Evolutionary conservation across 2,888 invertebrate species (phyloP).

Genomic region (Apomyelois bistriatella): DNA sequence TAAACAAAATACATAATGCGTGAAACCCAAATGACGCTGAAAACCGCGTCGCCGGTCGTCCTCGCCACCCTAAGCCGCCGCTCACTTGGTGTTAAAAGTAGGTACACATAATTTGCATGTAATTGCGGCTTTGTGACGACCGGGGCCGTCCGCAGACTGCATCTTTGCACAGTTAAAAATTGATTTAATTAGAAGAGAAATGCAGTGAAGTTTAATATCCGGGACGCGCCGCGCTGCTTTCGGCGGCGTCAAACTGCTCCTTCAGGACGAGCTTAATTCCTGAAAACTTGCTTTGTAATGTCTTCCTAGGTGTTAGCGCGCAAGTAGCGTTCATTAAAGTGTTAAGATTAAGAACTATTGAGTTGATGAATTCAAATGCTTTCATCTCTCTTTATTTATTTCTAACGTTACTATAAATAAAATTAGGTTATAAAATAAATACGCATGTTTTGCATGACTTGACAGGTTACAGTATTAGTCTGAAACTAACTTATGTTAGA

Average conservation of each 20-base stretch:
- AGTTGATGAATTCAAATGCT: background rate
- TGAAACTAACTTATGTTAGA: background rate
- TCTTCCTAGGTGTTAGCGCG: conserved; percentile 22
- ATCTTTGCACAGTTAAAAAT: conserved; percentile 74
- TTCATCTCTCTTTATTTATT: background rate
- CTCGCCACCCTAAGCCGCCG: conserved; percentile 39
- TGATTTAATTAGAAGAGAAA: conserved; percentile 71
- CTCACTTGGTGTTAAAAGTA: conserved; percentile 54
- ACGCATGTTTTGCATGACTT: no score
- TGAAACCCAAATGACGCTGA: conserved; percentile 52
- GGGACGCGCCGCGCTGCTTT: conserved; percentile 48
- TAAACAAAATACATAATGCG: conserved; percentile 48
- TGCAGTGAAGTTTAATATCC: conserved; percentile 70
- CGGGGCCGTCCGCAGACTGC: conserved; percentile 52
- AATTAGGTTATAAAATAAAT: no score
- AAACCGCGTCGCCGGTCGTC: conserved; percentile 31
- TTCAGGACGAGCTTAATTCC: conserved; percentile 53
- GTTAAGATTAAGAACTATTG: conserved; percentile 6
- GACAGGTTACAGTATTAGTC: background rate
- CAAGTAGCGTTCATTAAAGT: conserved; percentile 12
- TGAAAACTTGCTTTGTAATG: conserved; percentile 43
- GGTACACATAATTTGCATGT: conserved; percentile 75
- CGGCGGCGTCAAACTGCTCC: conserved; percentile 52
- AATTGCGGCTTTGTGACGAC: conserved; percentile 68
- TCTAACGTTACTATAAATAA: no score